phyloP scores from a whole-genome alignment of 2,113 vertebrate genomes.

The Raphicerus campestris region DNA sequence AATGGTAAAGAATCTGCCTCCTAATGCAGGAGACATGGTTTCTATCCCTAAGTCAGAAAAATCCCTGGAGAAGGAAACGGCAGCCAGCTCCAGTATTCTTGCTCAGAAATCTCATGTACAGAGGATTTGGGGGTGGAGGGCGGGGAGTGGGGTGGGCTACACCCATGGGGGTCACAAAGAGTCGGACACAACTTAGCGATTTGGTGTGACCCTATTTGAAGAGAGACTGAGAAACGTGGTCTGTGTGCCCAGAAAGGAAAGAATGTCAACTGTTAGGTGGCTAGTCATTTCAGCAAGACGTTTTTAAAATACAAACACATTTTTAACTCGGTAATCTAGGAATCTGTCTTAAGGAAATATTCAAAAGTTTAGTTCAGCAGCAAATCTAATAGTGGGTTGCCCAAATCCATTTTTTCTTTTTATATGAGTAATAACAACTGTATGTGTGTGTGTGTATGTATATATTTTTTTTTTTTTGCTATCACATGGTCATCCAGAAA shows the following conservation, averaged over 20 bases:
- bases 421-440: not conserved
- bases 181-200: not conserved
- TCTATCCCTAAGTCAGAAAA: not conserved
- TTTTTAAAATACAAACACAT: not conserved
- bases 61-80: not conserved
- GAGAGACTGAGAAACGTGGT: not conserved
- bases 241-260: not conserved
- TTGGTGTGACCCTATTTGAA: not conserved
- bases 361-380: not conserved
- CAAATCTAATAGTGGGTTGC: not conserved
- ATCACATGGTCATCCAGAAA: not conserved
- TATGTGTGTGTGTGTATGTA: not conserved
- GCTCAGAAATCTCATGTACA: not conserved
- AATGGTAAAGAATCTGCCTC: not conserved
- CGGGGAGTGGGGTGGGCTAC: fast-evolving
- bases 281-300: not conserved
- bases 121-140: fast-evolving
- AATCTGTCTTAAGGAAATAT: not conserved
- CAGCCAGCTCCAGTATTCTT: not conserved
- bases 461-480: too few relatives aligned
- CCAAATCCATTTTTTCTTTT: not conserved
- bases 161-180: not conserved
- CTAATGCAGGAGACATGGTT: not conserved
- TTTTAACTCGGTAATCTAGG: not conserved
- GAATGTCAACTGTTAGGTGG: not conserved